Percentiles rank a stretch among this genome's conserved stretches.
These are phyloP conservation scores for Scalopus aquaticus DNA, from an alignment of 2,113 vertebrate genomes.

Conservation along the genomic window DNA sequence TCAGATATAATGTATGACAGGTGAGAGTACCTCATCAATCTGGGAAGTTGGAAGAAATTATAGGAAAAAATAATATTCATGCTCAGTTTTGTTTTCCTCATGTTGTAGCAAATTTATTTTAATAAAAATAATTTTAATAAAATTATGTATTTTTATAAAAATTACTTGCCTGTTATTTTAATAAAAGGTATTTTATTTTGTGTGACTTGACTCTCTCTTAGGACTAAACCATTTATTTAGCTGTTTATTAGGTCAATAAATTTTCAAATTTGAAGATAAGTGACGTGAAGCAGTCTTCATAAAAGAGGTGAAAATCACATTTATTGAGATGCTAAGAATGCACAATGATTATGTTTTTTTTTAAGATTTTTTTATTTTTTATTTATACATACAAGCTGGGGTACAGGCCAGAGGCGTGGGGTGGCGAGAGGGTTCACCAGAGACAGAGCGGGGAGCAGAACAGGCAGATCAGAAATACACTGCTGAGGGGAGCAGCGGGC, in stretches of 20 bases:
- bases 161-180: neutral
- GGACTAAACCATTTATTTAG: neutral
- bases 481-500: no score
- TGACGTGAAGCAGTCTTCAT: neutral
- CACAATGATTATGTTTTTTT: neutral
- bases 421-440: no score
- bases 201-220: neutral
- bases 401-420: no score
- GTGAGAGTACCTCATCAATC: neutral
- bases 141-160: no score
- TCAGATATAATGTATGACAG: fast-evolving
- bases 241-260: neutral
- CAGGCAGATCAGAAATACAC: no score
- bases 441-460: no score
- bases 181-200: neutral
- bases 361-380: neutral
- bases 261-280: neutral
- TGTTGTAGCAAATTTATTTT: no score
- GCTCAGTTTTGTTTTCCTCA: no score
- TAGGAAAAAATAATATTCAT: no score
- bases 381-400: no score
- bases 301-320: neutral
- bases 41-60: neutral
- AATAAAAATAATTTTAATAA: neutral
- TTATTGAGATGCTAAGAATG: neutral